Conservation (phyloP, 2,797 vertebrate species). For the Pristis pectinata region DNA sequence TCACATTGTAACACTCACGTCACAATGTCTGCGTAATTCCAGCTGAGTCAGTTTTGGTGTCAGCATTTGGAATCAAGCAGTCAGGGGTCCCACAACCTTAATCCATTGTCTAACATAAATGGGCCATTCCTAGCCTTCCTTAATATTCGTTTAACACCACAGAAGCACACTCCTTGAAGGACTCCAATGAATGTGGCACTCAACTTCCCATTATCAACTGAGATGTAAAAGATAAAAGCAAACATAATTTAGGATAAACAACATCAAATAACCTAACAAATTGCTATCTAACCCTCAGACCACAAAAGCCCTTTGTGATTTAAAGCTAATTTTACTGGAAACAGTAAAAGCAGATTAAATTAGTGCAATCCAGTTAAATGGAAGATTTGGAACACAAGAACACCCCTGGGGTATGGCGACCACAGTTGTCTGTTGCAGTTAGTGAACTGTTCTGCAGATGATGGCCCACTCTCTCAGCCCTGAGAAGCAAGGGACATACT, state of each 20-base stretch:
- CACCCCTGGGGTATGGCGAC: too few species aligned
- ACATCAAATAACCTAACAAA: background rate
- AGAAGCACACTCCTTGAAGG: background rate
- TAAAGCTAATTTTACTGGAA: background rate
- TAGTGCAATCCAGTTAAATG: too few species aligned
- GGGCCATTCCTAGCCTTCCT: background rate
- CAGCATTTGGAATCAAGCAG: background rate
- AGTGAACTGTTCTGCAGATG: too few species aligned
- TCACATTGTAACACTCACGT: too few species aligned
- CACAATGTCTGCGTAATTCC: too few species aligned
- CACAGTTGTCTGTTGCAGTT: too few species aligned
- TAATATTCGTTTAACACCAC: background rate
- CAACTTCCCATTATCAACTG: background rate
- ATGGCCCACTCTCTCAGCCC: too few species aligned
- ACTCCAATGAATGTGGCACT: background rate
- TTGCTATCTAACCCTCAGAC: background rate
- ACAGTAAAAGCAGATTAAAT: too few species aligned
- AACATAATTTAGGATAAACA: background rate
- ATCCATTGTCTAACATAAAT: background rate
- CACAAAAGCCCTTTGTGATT: background rate
- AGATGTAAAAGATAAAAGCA: background rate
- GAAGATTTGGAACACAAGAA: too few species aligned
- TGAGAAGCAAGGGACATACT: too few species aligned
- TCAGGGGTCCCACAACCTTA: background rate
- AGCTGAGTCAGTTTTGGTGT: background rate